Conservation (phyloP, 2,888 invertebrate species). For the Hermodice carunculata region DNA sequence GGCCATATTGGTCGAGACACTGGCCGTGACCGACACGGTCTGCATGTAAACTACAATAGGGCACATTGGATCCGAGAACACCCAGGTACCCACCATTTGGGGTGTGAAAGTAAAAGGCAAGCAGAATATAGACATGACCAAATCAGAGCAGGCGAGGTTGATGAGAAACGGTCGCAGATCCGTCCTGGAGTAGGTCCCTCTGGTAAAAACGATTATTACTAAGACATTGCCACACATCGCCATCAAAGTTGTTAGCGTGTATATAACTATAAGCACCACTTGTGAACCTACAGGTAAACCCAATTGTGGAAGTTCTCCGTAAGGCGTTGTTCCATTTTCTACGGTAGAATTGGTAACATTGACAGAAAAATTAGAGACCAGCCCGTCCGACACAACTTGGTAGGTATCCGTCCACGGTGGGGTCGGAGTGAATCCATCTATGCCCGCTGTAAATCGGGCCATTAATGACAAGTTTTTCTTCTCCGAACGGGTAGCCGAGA, state of each 20-base stretch:
- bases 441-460: too few species aligned
- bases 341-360: too few species aligned
- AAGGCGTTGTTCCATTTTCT: too few species aligned
- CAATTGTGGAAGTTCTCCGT: too few species aligned
- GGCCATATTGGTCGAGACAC: slow-evolving; percentile 71
- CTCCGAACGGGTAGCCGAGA: too few species aligned
- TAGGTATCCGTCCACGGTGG: too few species aligned
- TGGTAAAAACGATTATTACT: slow-evolving; percentile 70
- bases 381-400: too few species aligned
- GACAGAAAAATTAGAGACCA: too few species aligned
- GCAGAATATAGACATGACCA: slow-evolving; percentile 90
- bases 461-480: too few species aligned
- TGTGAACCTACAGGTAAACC: too few species aligned
- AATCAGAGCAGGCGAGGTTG: slow-evolving; percentile 86
- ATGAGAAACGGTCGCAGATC: slow-evolving; percentile 79
- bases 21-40: slow-evolving; percentile 70
- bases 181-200: slow-evolving; percentile 65
- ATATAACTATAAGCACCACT: slow-evolving; percentile 67
- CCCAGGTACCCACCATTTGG: slow-evolving; percentile 70
- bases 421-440: too few species aligned
- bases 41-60: slow-evolving; percentile 72
- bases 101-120: slow-evolving; percentile 85
- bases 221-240: slow-evolving; percentile 71
- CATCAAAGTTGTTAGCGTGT: slow-evolving; percentile 70
- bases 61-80: slow-evolving; percentile 72